These are phyloP conservation scores for Danio aesculapii DNA, from an alignment of 2,797 vertebrate genomes.

Conservation along the genomic window DNA sequence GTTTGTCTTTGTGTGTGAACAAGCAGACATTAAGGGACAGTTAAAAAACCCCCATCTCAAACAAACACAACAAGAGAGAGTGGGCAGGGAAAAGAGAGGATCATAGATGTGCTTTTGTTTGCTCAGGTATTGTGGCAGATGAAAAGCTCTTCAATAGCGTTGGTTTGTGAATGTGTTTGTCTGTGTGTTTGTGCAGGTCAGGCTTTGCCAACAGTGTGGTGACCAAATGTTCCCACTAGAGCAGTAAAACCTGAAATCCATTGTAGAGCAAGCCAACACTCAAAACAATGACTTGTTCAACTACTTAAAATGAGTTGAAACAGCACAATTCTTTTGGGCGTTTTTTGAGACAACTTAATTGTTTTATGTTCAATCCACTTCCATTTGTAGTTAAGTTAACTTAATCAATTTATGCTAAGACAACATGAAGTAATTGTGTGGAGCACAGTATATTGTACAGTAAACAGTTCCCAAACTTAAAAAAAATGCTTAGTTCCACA, in stretches of 20 bases:
- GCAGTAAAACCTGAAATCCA: constrained; percentile 63
- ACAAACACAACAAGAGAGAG: constrained; percentile 21
- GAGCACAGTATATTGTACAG: no score
- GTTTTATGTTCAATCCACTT: no score
- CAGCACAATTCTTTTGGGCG: no score
- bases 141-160: neutral
- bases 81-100: constrained; percentile 1
- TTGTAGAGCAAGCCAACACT: neutral
- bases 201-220: constrained; percentile 31
- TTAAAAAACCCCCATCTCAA: constrained; percentile 10
- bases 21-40: constrained; percentile 27
- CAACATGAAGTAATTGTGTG: no score
- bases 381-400: no score
- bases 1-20: constrained; percentile 59
- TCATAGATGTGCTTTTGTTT: constrained; percentile 17
- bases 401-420: no score
- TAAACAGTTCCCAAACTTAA: no score
- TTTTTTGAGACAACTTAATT: no score
- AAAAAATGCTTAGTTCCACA: no score
- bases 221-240: constrained; percentile 35
- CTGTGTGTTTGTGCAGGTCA: constrained; percentile 69
- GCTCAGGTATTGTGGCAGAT: neutral
- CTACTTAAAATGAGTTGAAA: no score
- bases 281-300: no score
- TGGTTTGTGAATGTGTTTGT: constrained; percentile 62